Evolutionary conservation across 2,113 vertebrate species (phyloP).

Genomic region (Perca fluviatilis): DNA sequence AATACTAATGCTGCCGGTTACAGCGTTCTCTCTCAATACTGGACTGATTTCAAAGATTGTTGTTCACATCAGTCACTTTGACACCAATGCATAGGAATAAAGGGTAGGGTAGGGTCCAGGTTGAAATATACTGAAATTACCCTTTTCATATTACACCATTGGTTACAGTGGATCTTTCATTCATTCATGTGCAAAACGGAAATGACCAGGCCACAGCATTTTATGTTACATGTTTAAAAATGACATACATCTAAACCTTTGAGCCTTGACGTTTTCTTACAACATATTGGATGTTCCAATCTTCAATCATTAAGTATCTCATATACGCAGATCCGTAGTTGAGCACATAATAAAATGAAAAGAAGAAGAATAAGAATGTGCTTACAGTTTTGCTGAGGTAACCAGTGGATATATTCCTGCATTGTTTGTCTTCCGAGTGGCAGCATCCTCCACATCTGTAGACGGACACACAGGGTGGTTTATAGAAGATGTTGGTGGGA

Average conservation of each 20-base stretch:
- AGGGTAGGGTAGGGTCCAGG: no score
- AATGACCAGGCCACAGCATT: background rate
- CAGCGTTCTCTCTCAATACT: no score
- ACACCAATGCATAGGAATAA: no score
- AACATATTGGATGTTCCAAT: background rate
- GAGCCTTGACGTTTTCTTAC: background rate
- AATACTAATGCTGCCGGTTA: no score
- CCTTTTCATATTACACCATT: background rate
- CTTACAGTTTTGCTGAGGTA: constrained; percentile 98
- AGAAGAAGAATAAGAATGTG: constrained; percentile 7
- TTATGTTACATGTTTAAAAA: background rate
- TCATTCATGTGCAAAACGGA: background rate
- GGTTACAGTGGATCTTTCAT: background rate
- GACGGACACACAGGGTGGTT: constrained; percentile 98
- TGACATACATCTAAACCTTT: background rate
- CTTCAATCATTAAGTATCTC: background rate
- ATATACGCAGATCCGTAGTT: background rate
- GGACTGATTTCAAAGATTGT: no score
- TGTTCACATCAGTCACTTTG: no score
- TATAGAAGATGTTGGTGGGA: constrained; percentile 99
- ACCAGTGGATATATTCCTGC: constrained; percentile 94
- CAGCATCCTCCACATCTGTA: constrained; percentile 99
- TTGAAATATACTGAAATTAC: no score
- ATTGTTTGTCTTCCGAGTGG: constrained; percentile 97
- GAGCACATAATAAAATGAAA: background rate